A percentile compares a stretch with the other conserved stretches of the same genome.
Evolutionary conservation across 2,113 vertebrate species (phyloP).

Genomic region (Semnornis frantzii): DNA sequence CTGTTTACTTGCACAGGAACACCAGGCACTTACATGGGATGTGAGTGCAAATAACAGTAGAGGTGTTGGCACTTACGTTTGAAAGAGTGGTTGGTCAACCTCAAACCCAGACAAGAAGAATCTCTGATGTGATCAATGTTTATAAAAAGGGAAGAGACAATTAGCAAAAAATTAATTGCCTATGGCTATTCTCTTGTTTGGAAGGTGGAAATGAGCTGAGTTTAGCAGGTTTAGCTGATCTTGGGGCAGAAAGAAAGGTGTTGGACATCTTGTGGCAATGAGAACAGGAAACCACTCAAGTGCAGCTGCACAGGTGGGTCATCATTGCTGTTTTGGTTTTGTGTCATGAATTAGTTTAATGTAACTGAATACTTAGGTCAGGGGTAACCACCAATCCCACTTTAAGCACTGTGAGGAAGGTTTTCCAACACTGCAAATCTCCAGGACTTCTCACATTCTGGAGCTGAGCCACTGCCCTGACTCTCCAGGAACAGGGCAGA

Average conservation of each 20-base stretch:
- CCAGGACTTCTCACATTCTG: background rate
- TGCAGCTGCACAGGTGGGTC: background rate
- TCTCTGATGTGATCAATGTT: background rate
- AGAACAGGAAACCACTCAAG: background rate
- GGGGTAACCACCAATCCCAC: rapidly evolving
- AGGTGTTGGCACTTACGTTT: background rate
- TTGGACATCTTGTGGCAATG: no score
- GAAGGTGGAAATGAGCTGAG: background rate
- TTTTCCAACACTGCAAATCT: background rate
- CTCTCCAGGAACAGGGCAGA: background rate
- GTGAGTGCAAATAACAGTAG: background rate
- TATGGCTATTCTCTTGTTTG: background rate
- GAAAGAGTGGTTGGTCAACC: background rate
- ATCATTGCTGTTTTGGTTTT: background rate
- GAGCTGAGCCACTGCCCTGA: rapidly evolving
- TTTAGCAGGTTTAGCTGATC: background rate
- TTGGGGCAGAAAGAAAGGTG: background rate
- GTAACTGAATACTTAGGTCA: background rate
- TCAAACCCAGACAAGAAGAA: background rate
- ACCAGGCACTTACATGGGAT: background rate
- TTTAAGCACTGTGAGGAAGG: background rate
- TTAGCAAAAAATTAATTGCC: background rate
- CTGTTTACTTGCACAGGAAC: background rate
- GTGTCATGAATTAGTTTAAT: background rate
- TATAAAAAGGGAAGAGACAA: background rate